Conservation (phyloP, 2,797 vertebrate genomes). For the Enteromius paludinosus region DNA sequence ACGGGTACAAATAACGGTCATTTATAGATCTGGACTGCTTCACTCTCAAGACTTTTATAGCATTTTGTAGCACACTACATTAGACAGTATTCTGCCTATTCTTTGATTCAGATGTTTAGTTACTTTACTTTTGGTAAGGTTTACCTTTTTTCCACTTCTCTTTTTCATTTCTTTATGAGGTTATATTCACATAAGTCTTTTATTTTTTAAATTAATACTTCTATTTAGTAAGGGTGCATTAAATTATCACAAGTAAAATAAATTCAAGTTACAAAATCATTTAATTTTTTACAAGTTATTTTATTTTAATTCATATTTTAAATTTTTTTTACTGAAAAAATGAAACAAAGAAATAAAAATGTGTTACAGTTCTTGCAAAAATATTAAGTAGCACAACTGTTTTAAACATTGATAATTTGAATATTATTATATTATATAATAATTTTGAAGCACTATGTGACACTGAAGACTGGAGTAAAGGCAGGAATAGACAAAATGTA, state of each 20-base stretch:
- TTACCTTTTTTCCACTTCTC: background rate
- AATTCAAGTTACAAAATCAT: background rate
- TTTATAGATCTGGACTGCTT: slow-evolving; percentile 45
- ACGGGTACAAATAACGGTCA: slow-evolving; percentile 16
- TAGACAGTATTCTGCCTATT: slow-evolving; percentile 14
- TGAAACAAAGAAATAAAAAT: background rate
- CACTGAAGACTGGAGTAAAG: background rate
- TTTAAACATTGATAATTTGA: background rate
- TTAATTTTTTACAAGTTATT: too few relatives aligned
- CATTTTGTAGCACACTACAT: background rate
- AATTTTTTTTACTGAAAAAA: background rate
- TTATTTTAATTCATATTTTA: background rate
- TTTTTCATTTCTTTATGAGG: background rate
- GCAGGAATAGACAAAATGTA: background rate
- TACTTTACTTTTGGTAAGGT: background rate
- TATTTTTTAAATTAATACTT: background rate
- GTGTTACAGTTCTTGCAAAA: background rate
- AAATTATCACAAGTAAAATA: background rate
- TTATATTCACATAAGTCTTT: background rate
- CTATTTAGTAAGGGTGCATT: background rate
- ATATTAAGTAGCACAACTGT: background rate
- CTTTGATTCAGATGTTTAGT: slow-evolving; percentile 36
- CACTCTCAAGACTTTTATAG: slow-evolving; percentile 30
- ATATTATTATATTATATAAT: too few relatives aligned
- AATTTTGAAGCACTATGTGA: too few relatives aligned